Percentiles rank a stretch among this genome's conserved stretches.
phyloP scores from a whole-genome alignment of 2,797 vertebrate genomes.

The Sebastes melanostomus region DNA sequence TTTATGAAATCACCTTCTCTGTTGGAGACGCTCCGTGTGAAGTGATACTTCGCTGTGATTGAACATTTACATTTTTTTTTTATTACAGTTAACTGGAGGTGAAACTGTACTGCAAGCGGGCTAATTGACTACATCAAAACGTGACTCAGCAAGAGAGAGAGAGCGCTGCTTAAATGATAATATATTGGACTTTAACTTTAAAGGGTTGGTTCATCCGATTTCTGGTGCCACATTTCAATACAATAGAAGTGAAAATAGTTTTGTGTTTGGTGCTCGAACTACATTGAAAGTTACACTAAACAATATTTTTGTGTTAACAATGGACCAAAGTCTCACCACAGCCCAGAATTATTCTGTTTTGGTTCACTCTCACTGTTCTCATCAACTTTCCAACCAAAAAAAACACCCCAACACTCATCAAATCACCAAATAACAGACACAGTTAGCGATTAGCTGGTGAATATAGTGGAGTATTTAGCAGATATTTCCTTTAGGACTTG shows the following conservation, averaged over 20 bases:
- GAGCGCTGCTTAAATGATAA: not conserved
- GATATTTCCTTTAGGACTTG: not conserved
- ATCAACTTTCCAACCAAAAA: not conserved
- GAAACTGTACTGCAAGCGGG: not conserved
- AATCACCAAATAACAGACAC: not conserved
- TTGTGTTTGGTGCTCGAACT: not conserved
- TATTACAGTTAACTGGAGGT: not conserved
- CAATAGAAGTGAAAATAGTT: not conserved
- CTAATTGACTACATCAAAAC: too few relatives aligned
- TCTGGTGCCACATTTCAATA: not conserved
- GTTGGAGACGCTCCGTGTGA: constrained; percentile 4
- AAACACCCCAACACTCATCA: not conserved
- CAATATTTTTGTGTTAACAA: not conserved
- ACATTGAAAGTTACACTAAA: not conserved
- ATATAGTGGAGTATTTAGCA: not conserved
- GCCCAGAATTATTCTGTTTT: not conserved
- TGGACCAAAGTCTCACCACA: not conserved
- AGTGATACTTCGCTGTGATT: constrained; percentile 24
- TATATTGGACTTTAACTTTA: not conserved
- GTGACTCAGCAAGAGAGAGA: not conserved
- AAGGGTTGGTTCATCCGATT: not conserved
- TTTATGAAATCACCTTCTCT: constrained; percentile 44
- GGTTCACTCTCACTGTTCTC: not conserved
- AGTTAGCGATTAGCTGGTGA: too few relatives aligned
- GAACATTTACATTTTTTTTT: constrained; percentile 6